A percentile compares a stretch with the other conserved stretches of the same genome.
phyloP scores from a whole-genome alignment of 2,113 vertebrate species.

The Mastomys coucha region DNA sequence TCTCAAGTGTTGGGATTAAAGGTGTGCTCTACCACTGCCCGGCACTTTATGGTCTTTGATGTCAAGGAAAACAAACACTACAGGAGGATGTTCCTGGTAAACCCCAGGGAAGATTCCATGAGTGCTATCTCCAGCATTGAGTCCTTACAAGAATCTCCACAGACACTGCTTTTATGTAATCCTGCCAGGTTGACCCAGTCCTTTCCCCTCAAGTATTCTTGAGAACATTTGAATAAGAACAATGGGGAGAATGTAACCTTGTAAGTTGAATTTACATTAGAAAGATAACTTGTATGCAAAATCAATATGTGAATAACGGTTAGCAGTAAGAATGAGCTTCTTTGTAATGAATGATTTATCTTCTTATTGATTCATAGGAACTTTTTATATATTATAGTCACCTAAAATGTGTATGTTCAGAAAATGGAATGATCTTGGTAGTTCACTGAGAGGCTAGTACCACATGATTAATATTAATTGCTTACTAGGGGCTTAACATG shows the following conservation, averaged over 20 bases:
- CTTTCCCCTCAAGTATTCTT: neutral
- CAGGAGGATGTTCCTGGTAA: neutral
- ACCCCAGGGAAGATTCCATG: neutral
- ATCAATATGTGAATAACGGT: neutral
- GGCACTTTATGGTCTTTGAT: neutral
- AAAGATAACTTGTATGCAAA: constrained; percentile 4
- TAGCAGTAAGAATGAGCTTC: neutral
- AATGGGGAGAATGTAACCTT: neutral
- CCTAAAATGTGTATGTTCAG: neutral
- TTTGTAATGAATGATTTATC: neutral
- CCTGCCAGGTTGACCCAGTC: neutral
- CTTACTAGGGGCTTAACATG: neutral
- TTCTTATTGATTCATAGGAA: constrained; percentile 46
- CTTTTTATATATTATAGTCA: constrained; percentile 36
- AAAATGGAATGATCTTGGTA: neutral
- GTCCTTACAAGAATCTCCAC: neutral
- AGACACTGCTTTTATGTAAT: neutral
- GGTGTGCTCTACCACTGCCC: too few species aligned
- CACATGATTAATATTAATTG: neutral
- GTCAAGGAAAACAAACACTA: neutral
- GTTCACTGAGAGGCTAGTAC: neutral
- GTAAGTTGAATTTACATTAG: neutral
- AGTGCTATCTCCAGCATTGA: neutral
- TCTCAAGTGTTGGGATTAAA: too few species aligned
- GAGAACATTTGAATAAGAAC: neutral